Evolutionary conservation across 2,113 vertebrate species (phyloP).

Genomic region (Halichoeres trimaculatus): DNA sequence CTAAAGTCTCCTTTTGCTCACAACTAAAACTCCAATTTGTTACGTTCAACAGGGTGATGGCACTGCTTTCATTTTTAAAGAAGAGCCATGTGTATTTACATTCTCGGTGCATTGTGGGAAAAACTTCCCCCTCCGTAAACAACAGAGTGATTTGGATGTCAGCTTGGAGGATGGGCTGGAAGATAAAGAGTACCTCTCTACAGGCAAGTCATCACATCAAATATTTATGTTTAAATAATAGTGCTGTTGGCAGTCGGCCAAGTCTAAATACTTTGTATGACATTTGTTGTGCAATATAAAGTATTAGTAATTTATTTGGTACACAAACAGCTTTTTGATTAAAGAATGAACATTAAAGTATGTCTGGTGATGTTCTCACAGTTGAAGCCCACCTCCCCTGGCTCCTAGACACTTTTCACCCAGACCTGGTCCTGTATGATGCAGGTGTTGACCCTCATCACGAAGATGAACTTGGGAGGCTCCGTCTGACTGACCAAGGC

Average conservation of each 20-base stretch:
- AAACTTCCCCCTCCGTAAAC: slow-evolving; percentile 74
- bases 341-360: background rate
- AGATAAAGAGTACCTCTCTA: slow-evolving; percentile 69
- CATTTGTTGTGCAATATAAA: too few relatives aligned
- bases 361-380: slow-evolving; percentile 13
- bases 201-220: slow-evolving; percentile 36
- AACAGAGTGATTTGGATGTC: slow-evolving; percentile 74
- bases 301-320: too few relatives aligned
- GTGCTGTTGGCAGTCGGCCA: background rate
- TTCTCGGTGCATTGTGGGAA: slow-evolving; percentile 78
- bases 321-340: background rate
- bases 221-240: background rate
- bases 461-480: slow-evolving; percentile 74
- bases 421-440: slow-evolving; percentile 74
- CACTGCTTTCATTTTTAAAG: slow-evolving; percentile 76
- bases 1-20: background rate
- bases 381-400: slow-evolving; percentile 70
- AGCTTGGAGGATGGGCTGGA: slow-evolving; percentile 64
- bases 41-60: slow-evolving; percentile 69
- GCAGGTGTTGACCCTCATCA: slow-evolving; percentile 73
- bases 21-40: background rate
- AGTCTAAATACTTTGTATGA: too few relatives aligned
- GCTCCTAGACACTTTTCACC: slow-evolving; percentile 69
- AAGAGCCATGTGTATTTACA: slow-evolving; percentile 74
- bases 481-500: slow-evolving; percentile 71